Evolutionary conservation across 2,113 vertebrate species (phyloP).

Genomic region (Poecile atricapillus): DNA sequence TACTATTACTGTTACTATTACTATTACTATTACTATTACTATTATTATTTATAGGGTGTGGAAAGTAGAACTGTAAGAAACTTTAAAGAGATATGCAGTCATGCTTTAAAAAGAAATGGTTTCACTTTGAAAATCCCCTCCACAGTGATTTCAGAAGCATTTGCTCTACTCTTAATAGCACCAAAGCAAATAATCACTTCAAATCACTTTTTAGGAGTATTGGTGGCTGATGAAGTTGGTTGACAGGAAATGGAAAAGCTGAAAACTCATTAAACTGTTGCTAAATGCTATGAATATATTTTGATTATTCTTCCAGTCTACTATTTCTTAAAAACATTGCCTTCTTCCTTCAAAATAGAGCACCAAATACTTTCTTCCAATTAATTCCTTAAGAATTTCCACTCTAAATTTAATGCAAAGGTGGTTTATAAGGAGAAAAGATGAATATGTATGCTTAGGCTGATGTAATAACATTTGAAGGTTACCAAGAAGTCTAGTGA

Average conservation of each 20-base stretch:
- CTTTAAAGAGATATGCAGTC: not conserved
- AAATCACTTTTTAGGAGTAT: not conserved
- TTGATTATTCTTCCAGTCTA: not conserved
- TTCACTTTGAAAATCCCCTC: not conserved
- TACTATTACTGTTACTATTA: too few species aligned
- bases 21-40: too few species aligned
- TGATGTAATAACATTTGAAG: not conserved
- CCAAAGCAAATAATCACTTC: not conserved
- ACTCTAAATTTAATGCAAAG: not conserved
- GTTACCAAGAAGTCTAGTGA: not conserved
- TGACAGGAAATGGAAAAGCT: not conserved
- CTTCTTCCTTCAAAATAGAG: not conserved
- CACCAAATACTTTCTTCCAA: not conserved
- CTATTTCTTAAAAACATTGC: not conserved
- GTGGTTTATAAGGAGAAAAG: not conserved
- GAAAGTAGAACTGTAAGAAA: slow-evolving; percentile 23
- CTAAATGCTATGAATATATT: not conserved
- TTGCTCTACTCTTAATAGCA: not conserved
- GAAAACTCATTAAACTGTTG: slow-evolving; percentile 5
- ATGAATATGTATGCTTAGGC: not conserved
- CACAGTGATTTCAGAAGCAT: not conserved
- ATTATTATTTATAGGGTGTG: slow-evolving; percentile 26
- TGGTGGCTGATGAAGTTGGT: not conserved
- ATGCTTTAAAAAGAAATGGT: not conserved
- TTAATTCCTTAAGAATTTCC: not conserved